Evolutionary conservation across 2,888 invertebrate species (phyloP), one percentile per base, ranked within the genome.

Genomic region (Morpho achilles): DNA sequence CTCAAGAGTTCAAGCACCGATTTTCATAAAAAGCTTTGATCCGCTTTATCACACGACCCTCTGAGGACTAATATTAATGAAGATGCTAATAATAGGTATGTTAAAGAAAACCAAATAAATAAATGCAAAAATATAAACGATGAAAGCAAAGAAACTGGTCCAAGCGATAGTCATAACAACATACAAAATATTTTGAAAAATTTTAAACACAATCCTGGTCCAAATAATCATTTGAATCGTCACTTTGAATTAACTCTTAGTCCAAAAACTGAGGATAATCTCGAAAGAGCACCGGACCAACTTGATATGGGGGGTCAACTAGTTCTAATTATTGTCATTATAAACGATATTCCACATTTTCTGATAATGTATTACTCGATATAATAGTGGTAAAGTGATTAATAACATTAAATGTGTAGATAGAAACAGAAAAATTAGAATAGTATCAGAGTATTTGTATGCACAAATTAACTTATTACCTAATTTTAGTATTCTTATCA

Each of bases 21-120:
- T 67, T 81, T 86, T 0, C 87, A 88, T 42, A 88, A 90, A 73
- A 82, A 82, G 77, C 90, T 91, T 83, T 91, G 90, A 91, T 90
- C 89, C 82, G 76, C 68, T 73, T 76, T 69, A 71, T 71, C 23
- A 8, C 16, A 49, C 45, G 59, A 51, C 56, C 51, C 8, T 51
- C 50, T 39, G 5, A 51, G 51, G 39, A 50, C 48, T 48, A 44
- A 60, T 42, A 39, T 40, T 39, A 56, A 10, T 8, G 23, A 44
- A 42, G 6, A 23, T 8, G 41, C 9, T 16, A 22, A 40, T 42
- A 16, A 9, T 1, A 44, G 39, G 39, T 45, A 39, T 46, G 39
- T 16, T 22, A 46, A 39, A 22, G 16, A 53, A 46, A 40, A 40
- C 46, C 52, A 50, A 47, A 44, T 44, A 48, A 23, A 53, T 53